Percentiles rank a stretch among this genome's conserved stretches.
phyloP scores from a whole-genome alignment of 1,140 invertebrate species.

The Uloborus diversus region DNA sequence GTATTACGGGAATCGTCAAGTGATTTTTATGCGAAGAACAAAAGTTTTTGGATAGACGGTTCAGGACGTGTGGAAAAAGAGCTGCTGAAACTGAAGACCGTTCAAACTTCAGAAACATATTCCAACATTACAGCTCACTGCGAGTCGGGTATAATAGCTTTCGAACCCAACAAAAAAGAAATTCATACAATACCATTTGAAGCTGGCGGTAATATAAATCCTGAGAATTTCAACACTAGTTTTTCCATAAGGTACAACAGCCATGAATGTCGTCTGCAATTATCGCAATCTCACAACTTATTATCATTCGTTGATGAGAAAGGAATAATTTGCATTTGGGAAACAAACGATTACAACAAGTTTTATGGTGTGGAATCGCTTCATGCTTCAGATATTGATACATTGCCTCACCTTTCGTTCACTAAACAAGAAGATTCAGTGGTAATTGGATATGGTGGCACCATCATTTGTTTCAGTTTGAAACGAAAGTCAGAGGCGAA shows the following conservation, averaged over 20 bases:
- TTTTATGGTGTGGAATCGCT: background rate
- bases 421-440: background rate
- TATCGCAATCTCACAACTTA: background rate
- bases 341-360: background rate
- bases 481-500: background rate
- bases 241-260: background rate
- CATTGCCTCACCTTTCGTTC: background rate
- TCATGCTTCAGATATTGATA: too few species aligned
- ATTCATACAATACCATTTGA: background rate
- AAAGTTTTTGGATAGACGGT: constrained; percentile 30
- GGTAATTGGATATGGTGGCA: background rate
- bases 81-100: background rate
- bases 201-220: background rate
- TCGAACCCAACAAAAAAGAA: background rate
- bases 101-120: background rate
- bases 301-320: background rate
- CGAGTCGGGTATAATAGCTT: background rate
- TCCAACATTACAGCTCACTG: background rate
- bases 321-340: background rate
- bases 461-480: background rate
- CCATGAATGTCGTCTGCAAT: background rate
- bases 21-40: background rate
- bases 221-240: background rate
- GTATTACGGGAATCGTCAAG: background rate
- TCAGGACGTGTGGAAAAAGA: background rate